Evolutionary conservation across 2,797 vertebrate species (phyloP), one percentile per base, ranked within the genome.

Genomic region (Craterocephalus amniculus): DNA sequence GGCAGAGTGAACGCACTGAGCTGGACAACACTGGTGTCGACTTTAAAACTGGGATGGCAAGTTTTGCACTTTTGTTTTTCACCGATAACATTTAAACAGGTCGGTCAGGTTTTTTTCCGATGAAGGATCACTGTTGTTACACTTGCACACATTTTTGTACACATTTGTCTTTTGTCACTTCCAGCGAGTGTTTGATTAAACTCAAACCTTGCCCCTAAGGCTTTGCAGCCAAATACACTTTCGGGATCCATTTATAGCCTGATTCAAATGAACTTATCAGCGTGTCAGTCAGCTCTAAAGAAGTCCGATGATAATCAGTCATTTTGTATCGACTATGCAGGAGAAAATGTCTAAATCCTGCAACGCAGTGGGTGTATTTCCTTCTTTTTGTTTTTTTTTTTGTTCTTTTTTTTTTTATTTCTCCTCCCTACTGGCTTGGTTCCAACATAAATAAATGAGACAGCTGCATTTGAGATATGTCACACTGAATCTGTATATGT

Each of bases 1-100:
- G 87, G 12, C 11, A 84, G 55, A 89, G 87, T 49, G 72, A 83
- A 12, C 59, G 63, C 22, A 81, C 73, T 0, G 22, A 75, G 9
- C 31, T 92, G 74, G 62, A 88, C 67, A 84, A 83, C 48, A 61
- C 8, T 20, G 86, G 84, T 4, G 4, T 38, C 0, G 83, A 88
- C 60, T 86, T 88, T 51, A 18, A 0, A 26, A 16, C 56, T 13
- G 87, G 84, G 11, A 67, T 9, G 40, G 88, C 83, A 72, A 84
- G 83, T 83, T n/a, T n/a, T 40, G 3, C 48, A 58, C 34, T 16
- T 13, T 48, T 2, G 34, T 36, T 59, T n/a, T 11, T 9, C 22
- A 54, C 29, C 43, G 51, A 26, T 6, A 31, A 38, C 9, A 54
- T 60, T 36, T 9, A 58, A 51, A 71, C 54, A 52, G 6, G 54